A percentile compares a stretch with the other conserved stretches of the same genome.
phyloP scores from a whole-genome alignment of 2,113 vertebrate species.

The Taurulus bubalis region DNA sequence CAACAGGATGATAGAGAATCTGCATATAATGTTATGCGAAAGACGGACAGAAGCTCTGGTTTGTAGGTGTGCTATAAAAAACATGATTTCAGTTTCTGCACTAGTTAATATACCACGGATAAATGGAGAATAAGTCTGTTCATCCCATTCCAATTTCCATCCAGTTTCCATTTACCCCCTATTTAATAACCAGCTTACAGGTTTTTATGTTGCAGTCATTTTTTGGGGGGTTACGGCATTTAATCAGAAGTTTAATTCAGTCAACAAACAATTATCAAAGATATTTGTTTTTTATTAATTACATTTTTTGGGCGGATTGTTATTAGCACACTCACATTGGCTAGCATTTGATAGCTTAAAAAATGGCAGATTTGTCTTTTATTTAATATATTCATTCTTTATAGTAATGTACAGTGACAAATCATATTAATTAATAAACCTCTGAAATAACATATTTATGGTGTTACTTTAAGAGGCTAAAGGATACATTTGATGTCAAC shows the following conservation, averaged over 20 bases:
- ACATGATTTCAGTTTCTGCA: slow-evolving; percentile 10
- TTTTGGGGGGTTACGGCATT: neutral
- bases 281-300: neutral
- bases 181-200: neutral
- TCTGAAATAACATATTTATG: neutral
- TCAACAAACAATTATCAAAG: neutral
- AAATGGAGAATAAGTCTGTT: slow-evolving; percentile 3
- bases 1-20: slow-evolving; percentile 19
- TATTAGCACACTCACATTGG: neutral
- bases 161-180: neutral
- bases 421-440: neutral
- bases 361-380: neutral
- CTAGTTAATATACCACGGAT: neutral
- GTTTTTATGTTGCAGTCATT: neutral
- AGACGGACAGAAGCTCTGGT: slow-evolving; percentile 7
- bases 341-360: neutral
- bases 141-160: neutral
- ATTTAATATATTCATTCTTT: neutral
- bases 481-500: slow-evolving; percentile 1
- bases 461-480: neutral
- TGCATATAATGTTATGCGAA: slow-evolving; percentile 23
- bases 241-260: neutral
- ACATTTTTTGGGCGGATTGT: neutral
- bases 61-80: neutral
- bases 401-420: neutral